Base-by-base conservation (phyloP, 2,888 invertebrate species). In the Chrysolina haemoptera region DNA sequence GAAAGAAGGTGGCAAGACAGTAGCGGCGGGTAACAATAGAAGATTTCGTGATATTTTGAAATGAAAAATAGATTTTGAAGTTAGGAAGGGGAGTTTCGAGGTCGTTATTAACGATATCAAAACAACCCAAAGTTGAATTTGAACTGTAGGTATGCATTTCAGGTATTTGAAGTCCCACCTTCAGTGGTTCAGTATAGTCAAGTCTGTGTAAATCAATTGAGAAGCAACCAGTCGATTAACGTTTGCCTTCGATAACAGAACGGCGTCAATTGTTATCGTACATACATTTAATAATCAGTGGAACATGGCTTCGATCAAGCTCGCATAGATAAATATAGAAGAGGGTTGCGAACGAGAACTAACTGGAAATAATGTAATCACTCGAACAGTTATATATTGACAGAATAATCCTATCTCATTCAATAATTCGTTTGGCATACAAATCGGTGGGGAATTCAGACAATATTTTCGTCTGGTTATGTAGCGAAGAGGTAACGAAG, bases 341-440 rank as follows among this genome's bases (percentile, higher is more conserved):
- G 53, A 53, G 53, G 53, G 53, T 53, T 53, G 22, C 10, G 18
- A 5, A 12, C 10, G 18, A 5, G 18, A 53, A 53, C 53, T 14
- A 53, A 22, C 53, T 12, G 53, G 53, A 16, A 53, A 53, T 53
- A 53, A 53, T 53, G 53, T 53, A 53, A 53, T 20, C 53, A 53
- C 53, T 9, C 10, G 20, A 53, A 35, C 35, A 35, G 35, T 35
- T 35, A n/a, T n/a, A n/a, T n/a, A 3, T 35, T 53, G 53, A 53
- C 11, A 20, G 20, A 18, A 53, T 22, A 53, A 53, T 53, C 53
- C 18, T 11, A 10, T 11, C 18, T 53, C 53, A 12, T 20, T 10
- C 12, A 5, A 22, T 20, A 12, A 12, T 20, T 20, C 11, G 20
- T 16, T 53, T 20, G 53, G 18, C 53, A 53, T 20, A 12, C 53